Evolutionary conservation across 2,888 invertebrate genomes (phyloP), one percentile per base, ranked within the genome.

Genomic region (Caenorhabditis parvicauda): DNA sequence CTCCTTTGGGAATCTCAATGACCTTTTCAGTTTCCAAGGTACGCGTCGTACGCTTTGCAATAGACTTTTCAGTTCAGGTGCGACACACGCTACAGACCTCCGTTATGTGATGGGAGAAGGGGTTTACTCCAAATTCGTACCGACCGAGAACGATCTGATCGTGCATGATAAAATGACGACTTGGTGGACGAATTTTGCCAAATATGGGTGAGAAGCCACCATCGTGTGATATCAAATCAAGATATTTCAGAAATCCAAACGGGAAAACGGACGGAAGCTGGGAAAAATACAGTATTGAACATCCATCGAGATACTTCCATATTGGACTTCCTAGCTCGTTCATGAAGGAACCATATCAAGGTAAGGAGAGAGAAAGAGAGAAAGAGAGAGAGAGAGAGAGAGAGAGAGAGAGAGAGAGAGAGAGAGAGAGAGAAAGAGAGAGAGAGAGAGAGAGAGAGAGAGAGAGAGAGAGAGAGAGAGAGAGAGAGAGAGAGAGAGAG

Each of bases 21-120:
- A n/a, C n/a, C n/a, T n/a, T n/a, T n/a, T n/a, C n/a, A n/a, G n/a
- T n/a, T n/a, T n/a, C n/a, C n/a, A n/a, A n/a, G n/a, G n/a, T n/a
- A n/a, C n/a, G n/a, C n/a, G n/a, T n/a, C n/a, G n/a, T n/a, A n/a
- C n/a, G n/a, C n/a, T n/a, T n/a, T n/a, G n/a, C n/a, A n/a, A n/a
- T n/a, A n/a, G n/a, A n/a, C n/a, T n/a, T n/a, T n/a, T n/a, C n/a
- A n/a, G n/a, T 55, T 38, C 45, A 58, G 66, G 53, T 14, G 53
- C 62, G 7, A 70, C 58, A 0, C 71, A 71, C 52, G 64, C 65
- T 7, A 54, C 58, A 2, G 71, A 71, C 44, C 51, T 71, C 12
- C 70, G 70, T 14, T 71, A 69, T 42, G 42, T 71, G 9, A 41
- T 72, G 7, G 67, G 68, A 19, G 64, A 59, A 37, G 64, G 69